phyloP scores from a whole-genome alignment of 2,797 vertebrate species.

The Tiaroga cobitis region DNA sequence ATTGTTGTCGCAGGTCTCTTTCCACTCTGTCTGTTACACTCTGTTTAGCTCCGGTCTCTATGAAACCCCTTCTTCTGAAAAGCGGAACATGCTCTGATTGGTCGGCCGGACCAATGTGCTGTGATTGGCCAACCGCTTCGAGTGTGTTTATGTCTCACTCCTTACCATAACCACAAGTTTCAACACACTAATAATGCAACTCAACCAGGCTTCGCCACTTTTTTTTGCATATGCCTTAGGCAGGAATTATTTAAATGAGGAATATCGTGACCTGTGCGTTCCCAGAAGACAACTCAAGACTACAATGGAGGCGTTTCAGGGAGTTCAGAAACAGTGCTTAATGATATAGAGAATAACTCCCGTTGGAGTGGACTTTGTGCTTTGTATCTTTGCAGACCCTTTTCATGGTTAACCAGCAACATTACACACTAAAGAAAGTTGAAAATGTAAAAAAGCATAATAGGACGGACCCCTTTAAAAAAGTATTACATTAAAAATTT shows the following conservation, averaged over 20 bases:
- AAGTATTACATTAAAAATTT: background rate
- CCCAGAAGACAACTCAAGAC: background rate
- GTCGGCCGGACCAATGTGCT: background rate
- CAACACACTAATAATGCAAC: background rate
- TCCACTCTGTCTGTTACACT: background rate
- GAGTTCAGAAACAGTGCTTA: background rate
- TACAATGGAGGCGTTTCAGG: background rate
- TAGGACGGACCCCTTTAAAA: background rate
- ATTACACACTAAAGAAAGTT: background rate
- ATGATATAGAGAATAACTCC: background rate
- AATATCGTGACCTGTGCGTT: background rate
- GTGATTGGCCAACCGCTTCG: background rate
- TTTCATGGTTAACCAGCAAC: background rate
- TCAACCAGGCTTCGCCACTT: background rate
- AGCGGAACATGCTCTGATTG: background rate
- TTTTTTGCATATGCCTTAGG: background rate
- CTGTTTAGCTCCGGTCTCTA: background rate
- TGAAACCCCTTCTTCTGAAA: background rate
- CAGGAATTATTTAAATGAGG: background rate
- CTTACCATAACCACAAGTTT: background rate
- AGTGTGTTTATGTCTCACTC: background rate
- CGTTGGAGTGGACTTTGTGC: background rate
- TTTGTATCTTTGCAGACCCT: background rate
- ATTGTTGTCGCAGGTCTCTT: background rate
- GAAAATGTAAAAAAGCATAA: background rate